These are phyloP conservation scores for Penaeus japonicus DNA, from an alignment of 1,140 invertebrate genomes.

Conservation along the genomic window DNA sequence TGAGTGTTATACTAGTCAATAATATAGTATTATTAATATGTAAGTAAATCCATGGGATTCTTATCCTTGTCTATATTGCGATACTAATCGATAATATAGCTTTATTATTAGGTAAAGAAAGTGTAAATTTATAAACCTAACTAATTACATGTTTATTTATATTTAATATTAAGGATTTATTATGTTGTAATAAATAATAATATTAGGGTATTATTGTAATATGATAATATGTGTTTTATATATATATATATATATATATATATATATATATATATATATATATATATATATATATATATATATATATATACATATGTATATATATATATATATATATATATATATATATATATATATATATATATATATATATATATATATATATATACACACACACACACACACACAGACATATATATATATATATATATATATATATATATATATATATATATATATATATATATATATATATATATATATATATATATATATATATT, in stretches of 20 bases:
- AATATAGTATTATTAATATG: too few species aligned
- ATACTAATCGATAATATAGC: too few species aligned
- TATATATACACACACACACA: background rate
- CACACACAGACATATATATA: background rate
- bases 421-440: background rate
- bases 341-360: background rate
- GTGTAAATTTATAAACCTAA: background rate
- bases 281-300: background rate
- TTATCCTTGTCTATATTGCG: too few species aligned
- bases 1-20: too few species aligned
- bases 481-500: background rate
- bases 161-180: background rate
- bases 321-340: background rate
- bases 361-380: background rate
- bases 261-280: constrained; percentile 2
- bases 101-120: too few species aligned
- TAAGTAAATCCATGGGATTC: too few species aligned
- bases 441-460: background rate
- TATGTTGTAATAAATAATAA: background rate
- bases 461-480: background rate
- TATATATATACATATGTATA: background rate
- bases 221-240: background rate
- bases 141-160: background rate
- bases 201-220: background rate
- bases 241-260: constrained; percentile 6